These are phyloP conservation scores for Cryptoprocta ferox DNA, from an alignment of 2,797 vertebrate species.

Conservation along the genomic window DNA sequence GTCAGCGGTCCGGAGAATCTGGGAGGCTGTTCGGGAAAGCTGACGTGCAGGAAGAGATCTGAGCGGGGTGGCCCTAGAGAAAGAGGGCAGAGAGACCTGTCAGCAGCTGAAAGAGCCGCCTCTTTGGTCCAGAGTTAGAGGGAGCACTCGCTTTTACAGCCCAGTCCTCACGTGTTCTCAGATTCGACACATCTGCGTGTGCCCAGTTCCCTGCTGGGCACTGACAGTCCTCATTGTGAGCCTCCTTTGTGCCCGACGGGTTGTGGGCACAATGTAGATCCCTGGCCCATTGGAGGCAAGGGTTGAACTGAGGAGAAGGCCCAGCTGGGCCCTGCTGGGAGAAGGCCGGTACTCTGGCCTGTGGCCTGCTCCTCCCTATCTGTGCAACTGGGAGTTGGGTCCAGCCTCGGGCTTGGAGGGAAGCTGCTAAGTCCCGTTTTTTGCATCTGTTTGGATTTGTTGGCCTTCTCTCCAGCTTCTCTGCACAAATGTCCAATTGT, in stretches of 20 bases:
- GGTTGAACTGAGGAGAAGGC: slow-evolving; percentile 70
- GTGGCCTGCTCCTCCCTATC: background rate
- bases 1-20: background rate
- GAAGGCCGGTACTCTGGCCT: slow-evolving; percentile 36
- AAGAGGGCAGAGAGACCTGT: background rate
- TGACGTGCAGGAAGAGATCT: too few species aligned
- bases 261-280: background rate
- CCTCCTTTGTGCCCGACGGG: background rate
- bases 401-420: slow-evolving; percentile 56
- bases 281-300: background rate
- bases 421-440: slow-evolving; percentile 9
- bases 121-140: background rate
- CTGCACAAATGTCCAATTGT: slow-evolving; percentile 72
- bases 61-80: background rate
- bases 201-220: background rate
- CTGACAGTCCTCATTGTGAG: background rate
- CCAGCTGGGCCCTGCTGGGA: slow-evolving; percentile 67
- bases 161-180: background rate
- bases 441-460: slow-evolving; percentile 77
- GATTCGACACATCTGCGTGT: background rate
- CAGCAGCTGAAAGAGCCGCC: background rate
- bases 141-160: background rate
- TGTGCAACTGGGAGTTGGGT: slow-evolving; percentile 69
- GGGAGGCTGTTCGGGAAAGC: background rate
- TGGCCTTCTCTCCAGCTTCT: slow-evolving; percentile 56